phyloP scores from a whole-genome alignment of 1,140 invertebrate species.

The Anastatus disparis region DNA sequence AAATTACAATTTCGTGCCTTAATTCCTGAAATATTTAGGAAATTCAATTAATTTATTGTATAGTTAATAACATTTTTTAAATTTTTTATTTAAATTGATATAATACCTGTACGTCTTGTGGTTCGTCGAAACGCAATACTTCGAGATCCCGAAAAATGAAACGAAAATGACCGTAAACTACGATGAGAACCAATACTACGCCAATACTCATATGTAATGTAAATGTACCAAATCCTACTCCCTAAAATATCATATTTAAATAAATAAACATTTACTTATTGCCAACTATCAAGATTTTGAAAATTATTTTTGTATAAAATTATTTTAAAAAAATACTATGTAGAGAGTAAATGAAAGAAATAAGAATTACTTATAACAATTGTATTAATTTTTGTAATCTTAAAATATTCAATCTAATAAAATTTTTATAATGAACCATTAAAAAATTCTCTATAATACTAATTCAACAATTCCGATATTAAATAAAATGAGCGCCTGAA shows the following conservation, averaged over 20 bases:
- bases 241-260: constrained; percentile 72
- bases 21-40: constrained; percentile 74
- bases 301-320: too few relatives aligned
- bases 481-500: constrained; percentile 16
- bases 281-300: too few relatives aligned
- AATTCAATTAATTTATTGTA: not conserved
- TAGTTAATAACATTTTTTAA: too few relatives aligned
- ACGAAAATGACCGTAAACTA: constrained; percentile 78
- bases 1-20: constrained; percentile 85
- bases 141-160: constrained; percentile 79
- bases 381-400: too few relatives aligned
- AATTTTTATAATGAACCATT: too few relatives aligned
- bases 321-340: too few relatives aligned
- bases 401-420: too few relatives aligned
- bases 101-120: constrained; percentile 72
- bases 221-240: constrained; percentile 84
- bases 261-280: too few relatives aligned
- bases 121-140: constrained; percentile 76
- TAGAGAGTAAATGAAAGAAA: too few relatives aligned
- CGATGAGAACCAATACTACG: constrained; percentile 75
- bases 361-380: too few relatives aligned
- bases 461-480: too few relatives aligned
- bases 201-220: constrained; percentile 83
- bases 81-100: not conserved
- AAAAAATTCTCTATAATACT: too few relatives aligned